Conservation (phyloP, 2,113 vertebrate species). For the Myocastor coypus region DNA sequence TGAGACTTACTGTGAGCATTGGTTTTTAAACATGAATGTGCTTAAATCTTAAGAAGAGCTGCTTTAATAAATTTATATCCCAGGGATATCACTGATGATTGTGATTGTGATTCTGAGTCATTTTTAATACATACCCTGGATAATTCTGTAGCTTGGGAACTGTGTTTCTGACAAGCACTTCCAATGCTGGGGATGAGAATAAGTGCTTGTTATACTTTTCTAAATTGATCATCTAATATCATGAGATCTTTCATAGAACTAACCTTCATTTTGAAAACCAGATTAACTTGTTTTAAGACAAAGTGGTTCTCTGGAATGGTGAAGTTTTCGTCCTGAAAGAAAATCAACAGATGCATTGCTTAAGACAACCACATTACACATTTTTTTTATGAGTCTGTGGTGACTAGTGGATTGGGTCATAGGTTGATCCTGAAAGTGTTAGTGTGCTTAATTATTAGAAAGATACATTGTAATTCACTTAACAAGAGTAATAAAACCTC, state of each 20-base stretch:
- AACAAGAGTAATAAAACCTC: neutral
- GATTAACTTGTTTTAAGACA: conserved; percentile 12
- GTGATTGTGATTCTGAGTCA: neutral
- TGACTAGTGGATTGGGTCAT: neutral
- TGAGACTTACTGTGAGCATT: neutral
- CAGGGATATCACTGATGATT: neutral
- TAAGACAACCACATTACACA: neutral
- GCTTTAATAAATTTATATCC: neutral
- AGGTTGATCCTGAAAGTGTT: neutral
- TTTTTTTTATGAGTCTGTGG: neutral
- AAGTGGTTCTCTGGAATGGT: neutral
- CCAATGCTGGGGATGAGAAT: neutral
- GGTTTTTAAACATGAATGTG: neutral
- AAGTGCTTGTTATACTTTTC: neutral
- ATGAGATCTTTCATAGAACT: conserved; percentile 7
- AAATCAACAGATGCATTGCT: neutral
- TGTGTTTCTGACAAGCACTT: neutral
- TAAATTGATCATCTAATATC: neutral
- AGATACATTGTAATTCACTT: conserved; percentile 13
- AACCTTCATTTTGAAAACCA: conserved; percentile 14
- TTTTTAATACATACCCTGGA: neutral
- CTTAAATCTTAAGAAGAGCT: neutral
- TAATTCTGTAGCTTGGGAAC: neutral
- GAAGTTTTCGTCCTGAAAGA: neutral
- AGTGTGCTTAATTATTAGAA: conserved; percentile 51